These are phyloP conservation scores for Equus quagga DNA, from an alignment of 2,113 vertebrate genomes.

Conservation along the genomic window DNA sequence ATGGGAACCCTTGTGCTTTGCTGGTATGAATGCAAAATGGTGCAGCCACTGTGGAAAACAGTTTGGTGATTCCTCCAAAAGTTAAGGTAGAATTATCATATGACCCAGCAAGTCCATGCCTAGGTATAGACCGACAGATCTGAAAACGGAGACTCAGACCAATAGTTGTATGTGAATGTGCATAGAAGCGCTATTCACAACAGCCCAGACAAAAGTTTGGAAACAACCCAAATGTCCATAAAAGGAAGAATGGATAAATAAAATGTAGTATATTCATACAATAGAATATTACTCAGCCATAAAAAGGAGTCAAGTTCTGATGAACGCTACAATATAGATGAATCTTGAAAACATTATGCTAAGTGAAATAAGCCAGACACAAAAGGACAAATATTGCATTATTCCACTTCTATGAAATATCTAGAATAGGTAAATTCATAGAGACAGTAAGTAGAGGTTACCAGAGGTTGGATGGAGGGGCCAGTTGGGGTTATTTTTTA, in stretches of 20 bases:
- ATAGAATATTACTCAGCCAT: neutral
- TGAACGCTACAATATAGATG: neutral
- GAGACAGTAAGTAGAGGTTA: neutral
- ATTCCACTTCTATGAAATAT: neutral
- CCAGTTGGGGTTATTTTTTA: neutral
- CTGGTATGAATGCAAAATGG: neutral
- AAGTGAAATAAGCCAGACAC: neutral
- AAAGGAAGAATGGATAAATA: neutral
- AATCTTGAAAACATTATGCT: neutral
- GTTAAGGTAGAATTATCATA: neutral
- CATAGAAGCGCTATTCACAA: neutral
- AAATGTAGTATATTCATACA: neutral
- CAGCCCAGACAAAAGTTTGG: neutral
- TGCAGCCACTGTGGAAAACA: neutral
- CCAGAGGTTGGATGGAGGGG: neutral
- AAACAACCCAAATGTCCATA: neutral
- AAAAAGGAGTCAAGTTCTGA: neutral
- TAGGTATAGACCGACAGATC: neutral
- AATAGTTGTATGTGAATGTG: neutral
- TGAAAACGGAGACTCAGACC: neutral
- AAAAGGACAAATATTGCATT: neutral
- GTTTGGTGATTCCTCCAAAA: neutral
- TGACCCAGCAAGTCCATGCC: neutral
- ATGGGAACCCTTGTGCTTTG: fast-evolving
- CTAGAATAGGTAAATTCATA: neutral